A percentile compares a stretch with the other conserved stretches of the same genome.
Evolutionary conservation across 2,113 vertebrate genomes (phyloP).

Genomic region (Ciconia maguari): DNA sequence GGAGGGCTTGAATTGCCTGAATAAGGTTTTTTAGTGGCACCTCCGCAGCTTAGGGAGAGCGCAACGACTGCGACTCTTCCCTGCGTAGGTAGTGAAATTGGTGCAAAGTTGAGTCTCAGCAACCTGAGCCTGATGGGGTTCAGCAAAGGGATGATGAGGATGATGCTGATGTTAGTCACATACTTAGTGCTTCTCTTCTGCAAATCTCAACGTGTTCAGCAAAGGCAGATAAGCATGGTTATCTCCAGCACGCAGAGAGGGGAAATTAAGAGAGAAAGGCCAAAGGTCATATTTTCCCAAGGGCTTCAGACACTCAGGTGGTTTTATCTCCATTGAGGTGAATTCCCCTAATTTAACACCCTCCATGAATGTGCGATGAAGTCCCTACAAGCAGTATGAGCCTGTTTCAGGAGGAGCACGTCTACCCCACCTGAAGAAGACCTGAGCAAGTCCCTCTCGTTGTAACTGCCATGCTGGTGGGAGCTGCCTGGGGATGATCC

Average conservation of each 20-base stretch:
- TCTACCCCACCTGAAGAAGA: not conserved
- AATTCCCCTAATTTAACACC: not conserved
- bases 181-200: not conserved
- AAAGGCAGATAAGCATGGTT: not conserved
- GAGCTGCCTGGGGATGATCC: not conserved
- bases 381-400: not conserved
- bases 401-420: not conserved
- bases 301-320: not conserved
- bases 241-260: not conserved
- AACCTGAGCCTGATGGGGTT: not conserved
- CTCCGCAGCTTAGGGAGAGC: not conserved
- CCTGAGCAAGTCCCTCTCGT: not conserved
- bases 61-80: not conserved
- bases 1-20: not conserved
- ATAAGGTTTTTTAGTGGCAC: not conserved
- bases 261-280: not conserved
- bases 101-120: slow-evolving; percentile 13
- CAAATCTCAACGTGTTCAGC: not conserved
- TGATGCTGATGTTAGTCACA: not conserved
- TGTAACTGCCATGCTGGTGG: not conserved
- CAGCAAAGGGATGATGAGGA: not conserved
- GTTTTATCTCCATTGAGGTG: not conserved
- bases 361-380: fast-evolving
- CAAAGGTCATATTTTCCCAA: not conserved
- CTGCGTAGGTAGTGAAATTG: not conserved